These are phyloP conservation scores for Macrochelys suwanniensis DNA, from an alignment of 2,797 vertebrate species.

Conservation along the genomic window DNA sequence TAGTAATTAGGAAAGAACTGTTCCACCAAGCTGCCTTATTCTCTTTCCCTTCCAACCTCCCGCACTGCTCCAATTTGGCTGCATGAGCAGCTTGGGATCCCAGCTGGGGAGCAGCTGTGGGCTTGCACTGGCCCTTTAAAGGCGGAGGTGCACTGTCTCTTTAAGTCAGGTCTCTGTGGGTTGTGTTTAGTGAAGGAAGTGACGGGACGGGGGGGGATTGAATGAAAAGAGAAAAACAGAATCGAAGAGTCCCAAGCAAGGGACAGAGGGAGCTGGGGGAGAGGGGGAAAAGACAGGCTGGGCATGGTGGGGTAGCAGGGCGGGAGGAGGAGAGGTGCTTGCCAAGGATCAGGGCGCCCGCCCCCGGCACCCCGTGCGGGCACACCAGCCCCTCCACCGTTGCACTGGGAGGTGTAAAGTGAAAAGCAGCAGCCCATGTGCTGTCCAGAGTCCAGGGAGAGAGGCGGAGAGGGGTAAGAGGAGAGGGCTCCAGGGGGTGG, in stretches of 20 bases:
- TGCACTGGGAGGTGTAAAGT: neutral
- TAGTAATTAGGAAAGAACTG: neutral
- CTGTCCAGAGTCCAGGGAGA: neutral
- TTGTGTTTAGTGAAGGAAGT: conserved; percentile 89
- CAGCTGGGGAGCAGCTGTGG: conserved; percentile 76
- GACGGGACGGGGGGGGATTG: conserved; percentile 84
- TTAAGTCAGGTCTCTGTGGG: conserved; percentile 80
- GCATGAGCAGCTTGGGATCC: neutral
- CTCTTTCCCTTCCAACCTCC: no score
- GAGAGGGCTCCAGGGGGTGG: neutral
- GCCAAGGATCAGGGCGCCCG: conserved; percentile 14
- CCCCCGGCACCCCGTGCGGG: neutral
- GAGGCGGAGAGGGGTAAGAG: neutral
- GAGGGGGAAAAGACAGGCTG: neutral
- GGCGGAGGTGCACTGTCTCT: conserved; percentile 81
- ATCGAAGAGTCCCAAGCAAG: neutral
- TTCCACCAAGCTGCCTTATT: neutral
- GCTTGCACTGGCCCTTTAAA: conserved; percentile 88
- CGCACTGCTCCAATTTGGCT: no score
- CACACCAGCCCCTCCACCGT: neutral
- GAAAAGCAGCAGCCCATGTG: neutral
- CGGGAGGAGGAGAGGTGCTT: neutral
- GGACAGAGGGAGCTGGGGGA: neutral
- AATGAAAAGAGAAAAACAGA: conserved; percentile 71
- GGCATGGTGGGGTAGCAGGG: neutral